Evolutionary conservation across 2,113 vertebrate genomes (phyloP).

Genomic region (Leuciscus idus): DNA sequence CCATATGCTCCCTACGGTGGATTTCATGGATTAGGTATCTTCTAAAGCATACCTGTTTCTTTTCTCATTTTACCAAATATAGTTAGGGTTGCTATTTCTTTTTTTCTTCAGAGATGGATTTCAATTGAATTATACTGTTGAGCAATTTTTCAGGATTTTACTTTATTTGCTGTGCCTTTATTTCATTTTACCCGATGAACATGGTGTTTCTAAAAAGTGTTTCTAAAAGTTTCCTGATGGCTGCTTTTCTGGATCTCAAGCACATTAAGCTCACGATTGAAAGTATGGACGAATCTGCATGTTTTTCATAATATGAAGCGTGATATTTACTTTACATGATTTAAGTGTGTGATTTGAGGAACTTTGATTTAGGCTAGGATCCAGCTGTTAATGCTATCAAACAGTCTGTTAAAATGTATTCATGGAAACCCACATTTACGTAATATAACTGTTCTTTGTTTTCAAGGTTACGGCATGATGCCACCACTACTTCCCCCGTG

Average conservation of each 20-base stretch:
- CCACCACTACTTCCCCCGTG: constrained; percentile 68
- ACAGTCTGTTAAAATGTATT: background rate
- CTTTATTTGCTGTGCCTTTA: background rate
- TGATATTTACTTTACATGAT: background rate
- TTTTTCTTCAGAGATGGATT: no score
- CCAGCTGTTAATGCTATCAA: background rate
- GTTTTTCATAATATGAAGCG: background rate
- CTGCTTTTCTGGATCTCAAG: background rate
- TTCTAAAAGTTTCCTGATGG: background rate
- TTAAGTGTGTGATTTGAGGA: background rate
- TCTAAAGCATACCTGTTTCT: background rate
- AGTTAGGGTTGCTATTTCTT: background rate
- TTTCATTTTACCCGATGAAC: background rate
- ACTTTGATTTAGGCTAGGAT: background rate
- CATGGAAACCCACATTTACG: background rate
- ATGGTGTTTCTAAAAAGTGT: background rate
- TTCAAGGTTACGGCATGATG: constrained; percentile 71
- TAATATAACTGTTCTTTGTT: background rate
- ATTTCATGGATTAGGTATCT: constrained; percentile 70
- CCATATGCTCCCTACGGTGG: constrained; percentile 72
- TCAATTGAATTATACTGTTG: no score
- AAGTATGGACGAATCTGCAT: background rate
- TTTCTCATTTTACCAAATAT: background rate
- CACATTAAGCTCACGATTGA: background rate
- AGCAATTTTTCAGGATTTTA: background rate